Base-by-base conservation (phyloP, 2,888 invertebrate genomes). In the Mantis religiosa region DNA sequence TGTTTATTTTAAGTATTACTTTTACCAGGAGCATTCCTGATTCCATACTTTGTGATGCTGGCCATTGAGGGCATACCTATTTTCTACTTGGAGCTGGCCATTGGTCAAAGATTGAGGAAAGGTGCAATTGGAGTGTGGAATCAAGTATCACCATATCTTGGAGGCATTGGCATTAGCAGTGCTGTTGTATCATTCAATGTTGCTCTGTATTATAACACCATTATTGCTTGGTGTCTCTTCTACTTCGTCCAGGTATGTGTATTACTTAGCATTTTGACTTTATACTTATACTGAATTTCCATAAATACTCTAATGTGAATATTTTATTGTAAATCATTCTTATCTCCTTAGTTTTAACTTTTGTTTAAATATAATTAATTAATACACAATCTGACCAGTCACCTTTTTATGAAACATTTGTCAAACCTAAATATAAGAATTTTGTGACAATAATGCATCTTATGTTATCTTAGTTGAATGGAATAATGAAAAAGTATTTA, bases 151-250 rank as follows among this genome's bases (percentile, higher is more conserved):
- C 98, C 98, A 0, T 98, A 96, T 92, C 93, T 98, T 91, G 97
- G 96, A 82, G 98, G 98, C 25, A 98, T 98, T 89, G 98, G 99
- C 28, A 96, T 99, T 91, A 98, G 98, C 92, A 98, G 98, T 89
- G 98, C 98, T 1, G 97, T 99, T 90, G 99, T 99, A 71, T 98
- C 98, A 1, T 99, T 98, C 94, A 98, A 98, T 92, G 98, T 99
- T 90, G 98, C 98, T 20, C 95, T 99, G 91, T 99, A 99, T 93
- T 99, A 99, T 94, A 99, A 99, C 94, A 98, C 98, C 90, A 99
- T 99, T 91, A 98, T 99, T 91, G 98, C 98, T 90, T 99, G 99
- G 99, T 98, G 98, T 93, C 95, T 99, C 92, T 98, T 98, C 93
- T 99, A 98, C 94, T 97, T 98, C 92, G 96, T 97, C 91, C 97